Evolutionary conservation across 1,140 invertebrate species (phyloP).

Genomic region (Sesamia nonagrioides): DNA sequence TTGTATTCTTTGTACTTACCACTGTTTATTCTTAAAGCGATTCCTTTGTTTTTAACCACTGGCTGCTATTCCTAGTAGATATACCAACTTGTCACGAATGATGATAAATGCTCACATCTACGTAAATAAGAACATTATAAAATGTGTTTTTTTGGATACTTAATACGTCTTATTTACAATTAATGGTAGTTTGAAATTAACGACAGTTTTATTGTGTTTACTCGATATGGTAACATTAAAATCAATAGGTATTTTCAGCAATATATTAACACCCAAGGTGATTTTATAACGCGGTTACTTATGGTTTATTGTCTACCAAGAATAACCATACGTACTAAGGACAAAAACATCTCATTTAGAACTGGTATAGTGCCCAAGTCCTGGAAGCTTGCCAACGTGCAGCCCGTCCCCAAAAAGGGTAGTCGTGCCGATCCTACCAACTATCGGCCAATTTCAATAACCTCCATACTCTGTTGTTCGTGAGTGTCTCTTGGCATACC

Average conservation of each 20-base stretch:
- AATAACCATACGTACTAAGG: neutral
- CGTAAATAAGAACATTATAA: neutral
- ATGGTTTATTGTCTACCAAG: neutral
- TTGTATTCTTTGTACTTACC: neutral
- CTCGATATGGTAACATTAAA: neutral
- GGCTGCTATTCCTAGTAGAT: neutral
- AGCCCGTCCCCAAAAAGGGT: too few relatives aligned
- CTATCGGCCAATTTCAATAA: too few relatives aligned
- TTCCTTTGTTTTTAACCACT: constrained; percentile 10
- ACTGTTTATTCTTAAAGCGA: constrained; percentile 1
- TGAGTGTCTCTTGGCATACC: too few relatives aligned
- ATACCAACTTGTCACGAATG: neutral
- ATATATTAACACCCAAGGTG: constrained; percentile 4
- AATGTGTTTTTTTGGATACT: constrained; percentile 33
- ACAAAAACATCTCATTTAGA: too few relatives aligned
- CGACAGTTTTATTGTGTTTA: neutral
- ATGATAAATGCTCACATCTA: constrained; percentile 29
- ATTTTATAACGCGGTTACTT: constrained; percentile 1
- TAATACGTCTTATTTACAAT: constrained; percentile 41
- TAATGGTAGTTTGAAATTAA: constrained; percentile 16
- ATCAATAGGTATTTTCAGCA: neutral
- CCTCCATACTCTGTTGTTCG: too few relatives aligned
- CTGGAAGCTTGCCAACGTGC: too few relatives aligned
- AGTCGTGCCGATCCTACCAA: too few relatives aligned
- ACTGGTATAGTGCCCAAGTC: too few relatives aligned